These are phyloP conservation scores for Kradibia gibbosae DNA, from an alignment of 1,140 invertebrate genomes.

Conservation along the genomic window DNA sequence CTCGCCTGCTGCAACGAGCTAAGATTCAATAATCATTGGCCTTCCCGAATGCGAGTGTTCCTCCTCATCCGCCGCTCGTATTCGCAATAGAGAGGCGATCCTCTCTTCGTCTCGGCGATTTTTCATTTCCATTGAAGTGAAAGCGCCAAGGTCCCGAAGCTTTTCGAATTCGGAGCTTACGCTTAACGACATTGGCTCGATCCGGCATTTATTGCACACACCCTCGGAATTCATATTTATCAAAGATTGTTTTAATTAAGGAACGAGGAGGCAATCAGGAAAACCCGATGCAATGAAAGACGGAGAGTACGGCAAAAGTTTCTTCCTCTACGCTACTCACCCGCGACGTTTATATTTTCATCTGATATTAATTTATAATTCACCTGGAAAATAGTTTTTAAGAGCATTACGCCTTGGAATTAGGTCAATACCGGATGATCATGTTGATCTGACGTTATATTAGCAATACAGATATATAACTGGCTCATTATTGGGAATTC, in stretches of 20 bases:
- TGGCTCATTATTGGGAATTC: neutral
- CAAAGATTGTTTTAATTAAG: neutral
- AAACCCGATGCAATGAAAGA: no score
- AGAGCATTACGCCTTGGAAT: neutral
- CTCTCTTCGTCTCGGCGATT: neutral
- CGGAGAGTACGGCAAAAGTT: no score
- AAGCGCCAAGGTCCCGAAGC: neutral
- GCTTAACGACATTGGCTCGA: neutral
- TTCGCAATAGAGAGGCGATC: neutral
- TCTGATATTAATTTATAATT: neutral
- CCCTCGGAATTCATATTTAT: neutral
- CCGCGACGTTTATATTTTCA: neutral
- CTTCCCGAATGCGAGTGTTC: neutral
- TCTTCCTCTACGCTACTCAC: no score
- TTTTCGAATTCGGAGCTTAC: neutral
- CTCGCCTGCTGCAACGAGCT: no score
- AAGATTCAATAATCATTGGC: neutral
- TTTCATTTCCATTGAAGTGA: neutral
- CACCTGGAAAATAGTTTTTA: neutral
- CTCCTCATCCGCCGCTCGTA: neutral
- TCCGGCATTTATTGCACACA: neutral
- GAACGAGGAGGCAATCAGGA: no score
- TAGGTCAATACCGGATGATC: constrained; percentile 3
- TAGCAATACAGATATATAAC: neutral
- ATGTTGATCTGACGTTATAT: neutral